phyloP scores from a whole-genome alignment of 53 echinoderm and acorn worm species.

The Luidia sarsii region DNA sequence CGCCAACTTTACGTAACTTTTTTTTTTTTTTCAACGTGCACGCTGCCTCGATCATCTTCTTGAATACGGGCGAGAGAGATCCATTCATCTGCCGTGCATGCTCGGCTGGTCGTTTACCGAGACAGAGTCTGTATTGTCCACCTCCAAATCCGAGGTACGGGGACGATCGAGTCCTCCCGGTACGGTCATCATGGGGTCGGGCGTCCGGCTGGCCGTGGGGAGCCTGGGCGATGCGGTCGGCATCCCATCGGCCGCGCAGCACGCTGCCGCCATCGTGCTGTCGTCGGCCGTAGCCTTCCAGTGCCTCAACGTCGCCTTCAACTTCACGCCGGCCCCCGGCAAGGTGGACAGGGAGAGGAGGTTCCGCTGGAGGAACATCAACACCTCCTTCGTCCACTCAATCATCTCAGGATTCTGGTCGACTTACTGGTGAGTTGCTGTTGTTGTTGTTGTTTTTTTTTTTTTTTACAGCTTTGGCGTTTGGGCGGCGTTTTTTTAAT shows the following conservation, averaged over 20 bases:
- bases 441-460: no score
- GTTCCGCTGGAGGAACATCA: constrained; percentile 69
- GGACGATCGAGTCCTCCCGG: no score
- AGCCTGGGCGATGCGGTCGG: constrained; percentile 26
- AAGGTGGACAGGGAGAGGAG: constrained; percentile 53
- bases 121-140: no score
- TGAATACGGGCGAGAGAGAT: no score
- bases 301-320: constrained; percentile 60
- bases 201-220: constrained; percentile 34
- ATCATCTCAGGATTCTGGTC: constrained; percentile 61
- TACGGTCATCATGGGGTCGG: constrained; percentile 31
- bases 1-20: no score
- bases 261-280: constrained; percentile 29
- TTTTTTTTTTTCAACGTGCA: no score
- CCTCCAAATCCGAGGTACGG: no score
- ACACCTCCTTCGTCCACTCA: constrained; percentile 66
- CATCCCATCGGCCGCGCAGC: neutral
- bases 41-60: no score
- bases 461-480: no score
- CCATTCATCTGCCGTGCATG: no score
- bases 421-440: constrained; percentile 64
- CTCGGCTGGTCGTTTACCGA: no score
- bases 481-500: no score
- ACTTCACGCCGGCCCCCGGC: constrained; percentile 48
- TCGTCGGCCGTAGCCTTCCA: constrained; percentile 59